Base-by-base conservation (phyloP, 1,140 invertebrate genomes). In the Arctopsyche grandis region DNA sequence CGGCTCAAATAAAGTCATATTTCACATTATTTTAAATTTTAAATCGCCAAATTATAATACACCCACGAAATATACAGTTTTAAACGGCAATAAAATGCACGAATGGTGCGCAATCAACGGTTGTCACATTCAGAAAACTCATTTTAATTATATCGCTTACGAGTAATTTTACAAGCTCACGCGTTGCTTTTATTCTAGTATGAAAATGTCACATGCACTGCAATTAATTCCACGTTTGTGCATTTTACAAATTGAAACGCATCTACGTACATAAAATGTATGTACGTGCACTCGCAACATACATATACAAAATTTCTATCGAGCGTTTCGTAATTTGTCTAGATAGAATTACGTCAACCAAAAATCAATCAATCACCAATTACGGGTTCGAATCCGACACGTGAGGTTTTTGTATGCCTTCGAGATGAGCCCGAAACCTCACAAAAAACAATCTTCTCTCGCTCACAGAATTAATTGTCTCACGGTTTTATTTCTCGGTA, bases 291-390 rank as follows among this genome's bases (percentile, higher is more conserved):
- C n/a, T n/a, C n/a, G n/a, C n/a, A n/a, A n/a, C n/a, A 38, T 38
- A 38, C 29, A 7, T 38, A 4, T 38, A 38, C 29, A 7, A 52
- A 5, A 52, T 52, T 52, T 46, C 3, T 52, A 52, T 52, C 48
- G 3, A 12, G 10, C 10, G 10, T 52, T 52, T 52, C 4, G 48
- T 52, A 52, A 52, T 52, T 52, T 52, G 48, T 52, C 16, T 52
- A 22, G 60, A 26, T 70, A 29, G 29, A 70, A 43, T 44, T 43
- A 70, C 69, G 26, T 70, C 69, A 70, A 70, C 69, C 69, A 43
- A 70, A 70, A 70, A 70, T 70, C 69, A 70, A 70, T 70, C 69
- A 70, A 70, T 70, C 69, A 70, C 69, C 69, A 70, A 70, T 70
- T 70, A 70, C 26, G 69, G 60, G 69, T 29, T 70, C 60, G 19